Base-by-base conservation (phyloP, 37 sponge, comb jelly and placozoan species). In the Ianthella basta region DNA sequence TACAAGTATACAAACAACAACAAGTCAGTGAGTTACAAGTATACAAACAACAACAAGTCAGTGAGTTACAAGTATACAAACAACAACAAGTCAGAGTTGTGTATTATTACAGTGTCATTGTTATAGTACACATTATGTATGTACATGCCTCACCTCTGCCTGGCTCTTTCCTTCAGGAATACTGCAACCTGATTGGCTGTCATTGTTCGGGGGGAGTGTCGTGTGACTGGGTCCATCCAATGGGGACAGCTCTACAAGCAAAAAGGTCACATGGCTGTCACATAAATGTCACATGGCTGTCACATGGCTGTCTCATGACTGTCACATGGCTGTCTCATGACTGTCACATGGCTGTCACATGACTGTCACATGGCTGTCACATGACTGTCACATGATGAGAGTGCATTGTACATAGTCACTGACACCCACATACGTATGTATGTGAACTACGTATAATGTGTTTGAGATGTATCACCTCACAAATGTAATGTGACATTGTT, bases 151-250 rank as follows among this genome's bases (percentile, higher is more conserved):
- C 59, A 80, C 81, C 60, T 80, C 55, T 80, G 30, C 12, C 56
- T 80, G 2, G 81, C 81, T 56, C 61, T 1, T 80, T 80, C 81
- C 59, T 59, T 80, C 20, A 80, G 81, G 20, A 29, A 55, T 80
- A 36, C 60, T 27, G 30, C 19, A 24, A 80, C 60, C 34, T 80
- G 81, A 57, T 80, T 55, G 59, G 81, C 81, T 57, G 81, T 80
- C 81, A 80, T 80, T 56, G 59, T 55, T 80, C 81, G 55, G 27
- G 18, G 56, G 19, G 59, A 27, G 36, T 80, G 81, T 59, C 81
- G 29, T 59, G 81, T 80, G 29, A 80, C 81, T 56, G 81, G 81
- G 55, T 80, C 81, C 37, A 80, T 19, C 81, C 81, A 80, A 30
- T 80, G 56, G 35, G 81, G 56, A 6, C 56, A 55, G 30, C 60